Evolutionary conservation across 2,797 vertebrate species (phyloP).

Genomic region (Centropyge bicolor): DNA sequence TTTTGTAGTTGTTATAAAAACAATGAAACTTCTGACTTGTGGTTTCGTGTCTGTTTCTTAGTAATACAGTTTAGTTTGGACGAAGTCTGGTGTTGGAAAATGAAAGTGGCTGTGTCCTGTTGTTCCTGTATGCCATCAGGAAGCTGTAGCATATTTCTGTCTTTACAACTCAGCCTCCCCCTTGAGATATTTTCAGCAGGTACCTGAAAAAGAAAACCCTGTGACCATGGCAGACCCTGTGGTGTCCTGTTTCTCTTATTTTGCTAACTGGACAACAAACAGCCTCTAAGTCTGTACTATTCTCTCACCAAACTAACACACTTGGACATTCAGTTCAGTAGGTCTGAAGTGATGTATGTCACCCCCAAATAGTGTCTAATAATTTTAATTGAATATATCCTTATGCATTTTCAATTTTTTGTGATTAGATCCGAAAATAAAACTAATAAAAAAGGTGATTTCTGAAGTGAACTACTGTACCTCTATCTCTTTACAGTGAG

Average conservation of each 20-base stretch:
- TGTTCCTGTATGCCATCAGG: constrained; percentile 64
- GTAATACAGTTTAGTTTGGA: constrained; percentile 18
- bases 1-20: constrained; percentile 15
- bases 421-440: background rate
- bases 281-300: constrained; percentile 28
- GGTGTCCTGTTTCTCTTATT: constrained; percentile 75
- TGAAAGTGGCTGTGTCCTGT: constrained; percentile 58
- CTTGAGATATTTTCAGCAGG: constrained; percentile 84
- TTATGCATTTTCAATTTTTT: background rate
- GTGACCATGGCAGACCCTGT: constrained; percentile 56
- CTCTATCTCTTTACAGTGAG: background rate
- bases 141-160: constrained; percentile 75
- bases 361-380: background rate
- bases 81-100: constrained; percentile 32
- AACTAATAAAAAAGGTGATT: background rate
- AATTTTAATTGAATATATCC: background rate
- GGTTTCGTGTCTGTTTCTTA: constrained; percentile 9
- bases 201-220: constrained; percentile 83
- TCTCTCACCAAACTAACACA: constrained; percentile 48
- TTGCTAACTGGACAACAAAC: constrained; percentile 63
- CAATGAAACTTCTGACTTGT: constrained; percentile 21
- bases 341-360: background rate
- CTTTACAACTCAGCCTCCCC: constrained; percentile 75
- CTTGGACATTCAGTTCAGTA: background rate
- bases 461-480: background rate